These are phyloP conservation scores for Podarcis cretensis DNA, from an alignment of 2,113 vertebrate genomes.

Conservation along the genomic window DNA sequence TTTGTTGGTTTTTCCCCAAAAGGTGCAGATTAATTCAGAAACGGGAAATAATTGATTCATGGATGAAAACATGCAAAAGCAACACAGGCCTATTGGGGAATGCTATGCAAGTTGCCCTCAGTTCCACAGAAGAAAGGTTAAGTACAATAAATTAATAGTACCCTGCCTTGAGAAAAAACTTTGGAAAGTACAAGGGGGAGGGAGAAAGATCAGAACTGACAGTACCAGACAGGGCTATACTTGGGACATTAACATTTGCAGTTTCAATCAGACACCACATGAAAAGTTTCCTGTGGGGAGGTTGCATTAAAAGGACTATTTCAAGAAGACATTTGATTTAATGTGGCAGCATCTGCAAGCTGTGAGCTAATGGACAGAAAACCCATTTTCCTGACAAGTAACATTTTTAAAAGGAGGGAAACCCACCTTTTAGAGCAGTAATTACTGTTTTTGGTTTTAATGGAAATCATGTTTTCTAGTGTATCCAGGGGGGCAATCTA, in stretches of 20 bases:
- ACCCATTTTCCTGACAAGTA: background rate
- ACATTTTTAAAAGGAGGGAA: background rate
- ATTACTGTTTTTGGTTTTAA: background rate
- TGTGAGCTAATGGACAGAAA: background rate
- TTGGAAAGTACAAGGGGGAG: background rate
- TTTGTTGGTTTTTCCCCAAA: too few species aligned
- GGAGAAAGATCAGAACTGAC: background rate
- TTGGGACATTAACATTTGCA: slow-evolving; percentile 9
- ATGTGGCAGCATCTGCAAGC: background rate
- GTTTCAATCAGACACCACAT: slow-evolving; percentile 14
- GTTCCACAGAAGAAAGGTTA: background rate
- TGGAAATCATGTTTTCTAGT: background rate
- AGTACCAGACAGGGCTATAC: background rate
- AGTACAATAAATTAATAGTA: background rate
- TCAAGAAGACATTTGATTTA: background rate
- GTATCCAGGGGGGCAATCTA: background rate
- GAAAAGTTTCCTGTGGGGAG: slow-evolving; percentile 1
- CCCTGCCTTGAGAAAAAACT: background rate
- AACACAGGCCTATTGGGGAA: background rate
- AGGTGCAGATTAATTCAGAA: too few species aligned
- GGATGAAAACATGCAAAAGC: background rate
- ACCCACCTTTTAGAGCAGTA: background rate
- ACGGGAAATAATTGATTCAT: too few species aligned
- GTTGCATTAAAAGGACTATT: slow-evolving; percentile 1
- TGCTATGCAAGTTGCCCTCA: too few species aligned